Evolutionary conservation across 2,797 vertebrate species (phyloP), one percentile per base, ranked within the genome.

Genomic region (Columba guinea): DNA sequence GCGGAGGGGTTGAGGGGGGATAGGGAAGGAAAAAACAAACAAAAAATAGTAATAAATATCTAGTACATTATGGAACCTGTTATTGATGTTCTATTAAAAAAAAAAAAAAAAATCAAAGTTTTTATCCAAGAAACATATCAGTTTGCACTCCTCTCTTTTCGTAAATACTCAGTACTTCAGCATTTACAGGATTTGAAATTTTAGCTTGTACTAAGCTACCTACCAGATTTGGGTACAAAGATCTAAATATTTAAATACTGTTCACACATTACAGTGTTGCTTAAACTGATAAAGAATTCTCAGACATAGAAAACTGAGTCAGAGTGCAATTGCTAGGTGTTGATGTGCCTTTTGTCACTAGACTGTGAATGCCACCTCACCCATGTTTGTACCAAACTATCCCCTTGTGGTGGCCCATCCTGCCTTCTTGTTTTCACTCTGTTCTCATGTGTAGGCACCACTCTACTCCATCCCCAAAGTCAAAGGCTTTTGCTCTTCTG

Each of bases 1-100:
- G 52, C 3, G 16, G 16, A 13, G 13, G 7, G 3, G 6, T 37
- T 37, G 37, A 11, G 1, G 0, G 16, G 14, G 41, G 41, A 9
- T 22, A 22, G 18, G 23, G 13, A 41, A 69, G 30, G 4, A 4
- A 76, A 69, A 4, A 53, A 44, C 4, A 64, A 70, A 70, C 14
- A 44, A 35, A 35, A 26, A 4, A 12, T 64, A 64, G 9, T 24
- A 69, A 65, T 30, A 78, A 63, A 34, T 49, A 58, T 20, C 53
- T 49, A 60, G 35, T 56, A 32, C 9, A 67, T 63, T 68, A 44
- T 30, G 34, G 11, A 67, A 55, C 0, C 2, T 12, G 6, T 53
- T 64, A 63, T 21, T 59, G n/a, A 78, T 62, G 7, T 35, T 76
- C 5, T 74, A 37, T 21, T 41, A n/a, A 51, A 77, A 58, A 55